Base-by-base conservation (phyloP, 2,888 invertebrate genomes). In the Diaprepes abbreviatus region DNA sequence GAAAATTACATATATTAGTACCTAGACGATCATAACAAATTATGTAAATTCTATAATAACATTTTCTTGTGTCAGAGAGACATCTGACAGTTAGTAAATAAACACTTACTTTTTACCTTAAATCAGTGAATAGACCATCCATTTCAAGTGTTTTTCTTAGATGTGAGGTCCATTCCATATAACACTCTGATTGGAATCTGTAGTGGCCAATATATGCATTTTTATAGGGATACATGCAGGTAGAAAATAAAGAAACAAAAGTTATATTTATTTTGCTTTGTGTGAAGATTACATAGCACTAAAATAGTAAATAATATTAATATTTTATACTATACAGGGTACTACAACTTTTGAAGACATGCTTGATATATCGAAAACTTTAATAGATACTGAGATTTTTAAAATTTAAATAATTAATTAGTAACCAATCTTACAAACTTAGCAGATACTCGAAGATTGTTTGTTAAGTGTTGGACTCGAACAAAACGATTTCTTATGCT, bases 151-250 rank as follows among this genome's bases (percentile, higher is more conserved):
- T 69, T 69, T 62, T 69, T 36, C 45, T 69, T 63, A 64, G 63
- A 58, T 64, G 69, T 69, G 69, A 57, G 69, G 69, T 69, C 63
- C 69, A 50, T 59, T 66, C 55, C 2, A 33, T 21, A 40, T 58
- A 55, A 38, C 10, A 55, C 19, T 24, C 38, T 24, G 36, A 38
- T 21, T 19, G 38, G 36, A 55, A 55, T 55, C 35, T 55, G 36
- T 55, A 38, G 55, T 55, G 55, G 55, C 55, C 55, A 55, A 38
- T 55, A 21, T 55, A 19, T 3, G 33, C 38, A 10, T 24, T 55
- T 55, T 38, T 54, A 1, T 35, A n/a, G 24, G 24, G 55, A 24
- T 38, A 14, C 6, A 36, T 12, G 14, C 55, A 55, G 55, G 55
- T 55, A 55, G 14, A 38, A 55, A 55, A 24, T 38, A 55, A 14